Evolutionary conservation across 2,888 invertebrate genomes (phyloP).

Genomic region (Hydrotaea cyrtoneurina): DNA sequence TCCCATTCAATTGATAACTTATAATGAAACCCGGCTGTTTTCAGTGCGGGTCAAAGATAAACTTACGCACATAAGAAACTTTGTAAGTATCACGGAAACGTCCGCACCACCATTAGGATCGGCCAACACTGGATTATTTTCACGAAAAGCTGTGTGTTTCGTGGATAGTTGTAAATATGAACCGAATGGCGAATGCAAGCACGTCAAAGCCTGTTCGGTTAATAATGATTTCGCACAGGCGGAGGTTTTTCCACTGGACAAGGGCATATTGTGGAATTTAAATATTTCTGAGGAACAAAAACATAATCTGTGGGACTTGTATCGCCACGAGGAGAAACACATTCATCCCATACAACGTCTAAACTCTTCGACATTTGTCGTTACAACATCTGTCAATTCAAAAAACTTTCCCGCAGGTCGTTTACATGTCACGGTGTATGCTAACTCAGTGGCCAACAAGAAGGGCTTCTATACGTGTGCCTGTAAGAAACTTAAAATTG

Average conservation of each 20-base stretch:
- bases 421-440: slow-evolving; percentile 75
- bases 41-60: slow-evolving; percentile 87
- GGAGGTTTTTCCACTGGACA: slow-evolving; percentile 73
- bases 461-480: slow-evolving; percentile 75
- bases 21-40: slow-evolving; percentile 84
- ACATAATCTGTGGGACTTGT: slow-evolving; percentile 76
- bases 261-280: slow-evolving; percentile 76
- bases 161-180: slow-evolving; percentile 72
- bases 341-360: slow-evolving; percentile 77
- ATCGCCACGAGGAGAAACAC: slow-evolving; percentile 71
- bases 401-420: slow-evolving; percentile 77
- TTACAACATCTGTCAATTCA: slow-evolving; percentile 75
- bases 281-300: slow-evolving; percentile 76
- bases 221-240: slow-evolving; percentile 70
- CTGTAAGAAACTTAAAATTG: slow-evolving; percentile 78
- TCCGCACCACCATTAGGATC: slow-evolving; percentile 64
- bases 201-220: slow-evolving; percentile 75
- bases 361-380: slow-evolving; percentile 76
- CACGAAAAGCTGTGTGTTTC: slow-evolving; percentile 68
- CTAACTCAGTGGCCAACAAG: slow-evolving; percentile 72
- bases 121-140: slow-evolving; percentile 77
- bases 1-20: slow-evolving; percentile 82
- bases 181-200: slow-evolving; percentile 74
- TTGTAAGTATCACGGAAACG: slow-evolving; percentile 83
- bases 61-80: slow-evolving; percentile 87